A percentile compares a stretch with the other conserved stretches of the same genome.
phyloP scores from a whole-genome alignment of 2,797 vertebrate species.

The Myripristis murdjan region DNA sequence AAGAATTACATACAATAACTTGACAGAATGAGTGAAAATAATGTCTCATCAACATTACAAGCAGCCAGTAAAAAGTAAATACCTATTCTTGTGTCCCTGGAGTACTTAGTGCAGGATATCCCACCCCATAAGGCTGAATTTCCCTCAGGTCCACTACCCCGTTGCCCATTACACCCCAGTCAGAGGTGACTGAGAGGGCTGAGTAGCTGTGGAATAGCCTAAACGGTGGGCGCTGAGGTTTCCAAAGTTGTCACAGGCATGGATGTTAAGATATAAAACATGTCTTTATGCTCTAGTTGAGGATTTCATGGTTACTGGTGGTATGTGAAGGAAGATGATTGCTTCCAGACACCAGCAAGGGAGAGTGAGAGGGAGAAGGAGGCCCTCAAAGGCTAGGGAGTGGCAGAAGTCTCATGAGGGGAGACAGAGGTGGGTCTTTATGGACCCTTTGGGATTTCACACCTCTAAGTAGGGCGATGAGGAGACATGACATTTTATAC shows the following conservation, averaged over 20 bases:
- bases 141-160: conserved; percentile 9
- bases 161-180: conserved; percentile 27
- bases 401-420: conserved; percentile 42
- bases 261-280: conserved; percentile 84
- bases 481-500: background rate
- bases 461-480: conserved; percentile 4
- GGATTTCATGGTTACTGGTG: conserved; percentile 82
- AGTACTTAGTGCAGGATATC: background rate
- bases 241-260: conserved; percentile 78
- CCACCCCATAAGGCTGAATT: background rate
- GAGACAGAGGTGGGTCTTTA: conserved; percentile 38
- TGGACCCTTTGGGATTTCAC: conserved; percentile 53
- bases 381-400: conserved; percentile 50
- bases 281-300: conserved; percentile 80
- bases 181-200: conserved; percentile 46
- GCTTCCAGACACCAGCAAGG: conserved; percentile 80
- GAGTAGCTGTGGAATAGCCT: conserved; percentile 59
- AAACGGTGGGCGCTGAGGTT: conserved; percentile 67
- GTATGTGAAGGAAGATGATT: conserved; percentile 82
- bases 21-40: no score
- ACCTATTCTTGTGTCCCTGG: conserved; percentile 8
- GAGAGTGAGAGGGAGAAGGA: conserved; percentile 51
- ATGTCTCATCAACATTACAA: background rate
- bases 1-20: no score
- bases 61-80: background rate